Conservation (phyloP, 2,797 vertebrate species). For the Epinephelus coioides region DNA sequence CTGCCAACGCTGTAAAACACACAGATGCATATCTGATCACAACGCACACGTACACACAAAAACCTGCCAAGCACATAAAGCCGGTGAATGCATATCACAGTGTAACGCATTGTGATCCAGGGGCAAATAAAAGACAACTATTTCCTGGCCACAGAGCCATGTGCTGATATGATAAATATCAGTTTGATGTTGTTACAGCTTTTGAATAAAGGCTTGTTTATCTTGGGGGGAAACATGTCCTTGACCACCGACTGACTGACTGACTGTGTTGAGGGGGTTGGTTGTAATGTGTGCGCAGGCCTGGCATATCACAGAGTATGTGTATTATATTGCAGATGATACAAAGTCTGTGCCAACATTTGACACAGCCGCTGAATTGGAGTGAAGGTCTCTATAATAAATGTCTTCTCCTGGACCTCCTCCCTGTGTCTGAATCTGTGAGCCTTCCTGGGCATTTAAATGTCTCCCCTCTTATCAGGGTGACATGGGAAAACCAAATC, state of each 20-base stretch:
- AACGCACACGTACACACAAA: slow-evolving; percentile 29
- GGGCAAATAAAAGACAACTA: slow-evolving; percentile 65
- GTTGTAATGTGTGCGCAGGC: slow-evolving; percentile 26
- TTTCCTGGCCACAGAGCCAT: slow-evolving; percentile 48
- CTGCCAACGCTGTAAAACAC: slow-evolving; percentile 57
- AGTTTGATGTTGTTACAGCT: slow-evolving; percentile 55
- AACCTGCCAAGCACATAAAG: slow-evolving; percentile 62
- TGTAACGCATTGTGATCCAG: slow-evolving; percentile 51
- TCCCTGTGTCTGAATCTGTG: slow-evolving; percentile 31
- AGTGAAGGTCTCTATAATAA: slow-evolving; percentile 56
- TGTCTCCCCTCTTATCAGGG: slow-evolving; percentile 52
- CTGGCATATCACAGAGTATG: slow-evolving; percentile 34
- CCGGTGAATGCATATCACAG: slow-evolving; percentile 54
- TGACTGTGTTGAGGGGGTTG: slow-evolving; percentile 20
- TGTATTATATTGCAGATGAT: slow-evolving; percentile 50
- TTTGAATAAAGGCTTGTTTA: slow-evolving; percentile 69
- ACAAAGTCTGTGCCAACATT: slow-evolving; percentile 57
- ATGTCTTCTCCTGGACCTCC: slow-evolving; percentile 45
- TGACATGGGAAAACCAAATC: slow-evolving; percentile 40
- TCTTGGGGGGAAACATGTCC: slow-evolving; percentile 59
- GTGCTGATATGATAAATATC: slow-evolving; percentile 70
- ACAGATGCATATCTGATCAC: slow-evolving; percentile 60
- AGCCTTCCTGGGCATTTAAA: slow-evolving; percentile 61
- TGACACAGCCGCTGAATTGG: slow-evolving; percentile 48
- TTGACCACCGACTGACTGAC: slow-evolving; percentile 59